Conservation (phyloP, 92 coral and sea anemone species). For the Siderastrea siderea region DNA sequence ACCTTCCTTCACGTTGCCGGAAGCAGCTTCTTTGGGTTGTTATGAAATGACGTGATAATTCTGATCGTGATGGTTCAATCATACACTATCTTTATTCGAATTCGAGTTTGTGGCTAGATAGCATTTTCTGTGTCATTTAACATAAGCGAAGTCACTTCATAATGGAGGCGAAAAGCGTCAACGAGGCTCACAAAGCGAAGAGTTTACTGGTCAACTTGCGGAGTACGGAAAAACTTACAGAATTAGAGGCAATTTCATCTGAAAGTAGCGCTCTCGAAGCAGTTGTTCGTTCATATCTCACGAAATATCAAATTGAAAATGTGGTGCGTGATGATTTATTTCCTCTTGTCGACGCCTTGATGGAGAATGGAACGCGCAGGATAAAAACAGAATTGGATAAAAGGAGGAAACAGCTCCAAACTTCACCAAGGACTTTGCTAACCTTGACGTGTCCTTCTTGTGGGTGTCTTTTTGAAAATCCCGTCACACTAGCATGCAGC, state of each 20-base stretch:
- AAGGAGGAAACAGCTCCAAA: neutral
- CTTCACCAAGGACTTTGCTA: neutral
- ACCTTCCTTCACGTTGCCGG: neutral
- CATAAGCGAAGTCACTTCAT: neutral
- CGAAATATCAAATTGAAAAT: neutral
- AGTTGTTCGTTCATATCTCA: neutral
- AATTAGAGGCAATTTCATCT: neutral
- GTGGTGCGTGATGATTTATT: neutral
- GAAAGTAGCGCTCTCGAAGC: neutral
- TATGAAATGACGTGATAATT: neutral
- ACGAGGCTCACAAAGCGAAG: neutral
- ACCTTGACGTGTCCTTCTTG: neutral
- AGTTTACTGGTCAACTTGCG: neutral
- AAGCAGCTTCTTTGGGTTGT: neutral
- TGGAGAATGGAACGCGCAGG: slow-evolving; percentile 1
- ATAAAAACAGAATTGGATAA: neutral
- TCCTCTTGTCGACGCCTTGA: slow-evolving; percentile 7
- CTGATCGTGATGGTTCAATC: too few species aligned
- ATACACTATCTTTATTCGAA: too few species aligned
- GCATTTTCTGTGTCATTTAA: too few species aligned
- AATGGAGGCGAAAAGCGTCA: neutral
- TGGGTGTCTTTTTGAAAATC: slow-evolving; percentile 11
- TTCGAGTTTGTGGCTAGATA: too few species aligned
- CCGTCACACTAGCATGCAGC: slow-evolving; percentile 16
- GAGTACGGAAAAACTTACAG: neutral